Percentiles rank a stretch among this genome's conserved stretches.
phyloP scores from a whole-genome alignment of 2,113 vertebrate genomes.

The Alethe diademata region DNA sequence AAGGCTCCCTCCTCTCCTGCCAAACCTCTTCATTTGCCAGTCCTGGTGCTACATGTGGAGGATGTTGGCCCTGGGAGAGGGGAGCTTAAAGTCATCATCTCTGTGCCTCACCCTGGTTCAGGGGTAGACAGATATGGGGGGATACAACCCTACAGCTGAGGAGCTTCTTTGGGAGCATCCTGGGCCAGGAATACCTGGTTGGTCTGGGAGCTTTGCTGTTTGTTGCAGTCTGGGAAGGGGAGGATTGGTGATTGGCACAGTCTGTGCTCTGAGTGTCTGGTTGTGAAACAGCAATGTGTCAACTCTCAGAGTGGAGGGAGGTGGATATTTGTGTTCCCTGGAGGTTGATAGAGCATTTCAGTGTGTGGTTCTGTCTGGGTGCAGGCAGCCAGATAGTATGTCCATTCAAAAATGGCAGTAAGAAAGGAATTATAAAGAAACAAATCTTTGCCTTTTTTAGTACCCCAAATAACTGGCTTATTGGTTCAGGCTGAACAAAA shows the following conservation, averaged over 20 bases:
- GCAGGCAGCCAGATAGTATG: not conserved
- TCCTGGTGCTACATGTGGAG: accelerated
- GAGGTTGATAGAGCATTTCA: not conserved
- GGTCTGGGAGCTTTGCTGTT: not conserved
- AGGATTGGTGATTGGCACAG: not conserved
- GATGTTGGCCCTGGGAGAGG: not conserved
- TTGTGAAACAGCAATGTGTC: not conserved
- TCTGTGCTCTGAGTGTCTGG: not conserved
- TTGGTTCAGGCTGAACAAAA: not conserved
- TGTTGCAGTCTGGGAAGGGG: not conserved
- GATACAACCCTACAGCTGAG: not conserved
- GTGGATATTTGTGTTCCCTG: not conserved
- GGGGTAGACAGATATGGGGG: not conserved
- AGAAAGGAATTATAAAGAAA: not conserved
- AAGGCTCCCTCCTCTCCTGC: not conserved
- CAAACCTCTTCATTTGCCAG: not conserved
- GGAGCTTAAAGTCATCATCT: not conserved
- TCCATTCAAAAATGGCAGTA: not conserved
- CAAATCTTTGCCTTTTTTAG: not conserved
- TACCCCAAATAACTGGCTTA: not conserved
- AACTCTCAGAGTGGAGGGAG: not conserved
- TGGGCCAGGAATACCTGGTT: not conserved
- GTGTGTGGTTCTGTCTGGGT: not conserved
- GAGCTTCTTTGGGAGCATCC: not conserved
- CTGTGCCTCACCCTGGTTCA: not conserved